Base-by-base conservation (phyloP, 1,140 invertebrate genomes). In the Harpegnathos saltator region DNA sequence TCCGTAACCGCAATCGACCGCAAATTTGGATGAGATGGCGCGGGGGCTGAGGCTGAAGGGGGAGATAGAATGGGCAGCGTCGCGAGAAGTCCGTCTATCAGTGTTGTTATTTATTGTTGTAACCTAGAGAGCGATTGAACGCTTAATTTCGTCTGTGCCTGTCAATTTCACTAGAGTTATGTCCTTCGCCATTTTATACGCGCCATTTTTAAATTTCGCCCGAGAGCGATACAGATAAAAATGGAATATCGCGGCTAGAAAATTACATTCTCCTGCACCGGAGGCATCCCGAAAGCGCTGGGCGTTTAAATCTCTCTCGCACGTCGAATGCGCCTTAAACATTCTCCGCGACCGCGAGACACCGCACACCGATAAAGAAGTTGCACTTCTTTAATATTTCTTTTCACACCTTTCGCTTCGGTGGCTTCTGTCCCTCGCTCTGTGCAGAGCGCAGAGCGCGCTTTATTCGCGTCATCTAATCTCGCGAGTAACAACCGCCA, bases 391-490 rank as follows among this genome's bases (percentile, higher is more conserved):
- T 17, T 4, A n/a, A 74, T 4, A 15, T 2, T 77, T 54, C 52
- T 38, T 17, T 19, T 24, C n/a, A 29, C 9, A 44, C 11, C 38
- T 44, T 9, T 11, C n/a, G n/a, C n/a, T 44, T 11, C 38, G 0
- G 9, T 44, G 50, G 65, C 63, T 19, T 77, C 66, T 74, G 17
- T 75, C 19, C 1, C n/a, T 11, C 38, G 38, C 33, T 33, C 33
- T 33, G 7, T 33, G 33, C 38, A 44, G 38, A 44, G 38, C 38
- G 65, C 50, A 3, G 5, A n/a, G 33, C n/a, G 9, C n/a, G 19
- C 17, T 68, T 82, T 54, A 85, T 72, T 83, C 24, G n/a, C 5
- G 50, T 69, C 61, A 56, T 52, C 77, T 86, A 85, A 86, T 85
- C 56, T 62, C 29, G 44, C 84, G 84, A 84, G 44, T 81, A 80